Base-by-base conservation (phyloP, 2,888 invertebrate genomes). In the Philereme vetulata region DNA sequence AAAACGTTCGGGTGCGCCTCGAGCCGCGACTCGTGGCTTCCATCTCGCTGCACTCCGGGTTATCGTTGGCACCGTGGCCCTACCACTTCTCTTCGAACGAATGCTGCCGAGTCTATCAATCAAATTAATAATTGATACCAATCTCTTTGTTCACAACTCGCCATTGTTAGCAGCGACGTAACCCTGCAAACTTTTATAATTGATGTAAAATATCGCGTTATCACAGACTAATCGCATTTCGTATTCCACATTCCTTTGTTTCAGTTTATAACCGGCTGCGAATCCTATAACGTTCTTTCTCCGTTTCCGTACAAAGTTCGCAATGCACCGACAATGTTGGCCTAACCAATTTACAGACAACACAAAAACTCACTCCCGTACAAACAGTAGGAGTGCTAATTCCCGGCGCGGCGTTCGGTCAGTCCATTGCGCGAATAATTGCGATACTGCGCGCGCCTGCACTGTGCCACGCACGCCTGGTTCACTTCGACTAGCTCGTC, bases 291-390 rank as follows among this genome's bases (percentile, higher is more conserved):
- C 38, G 5, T 6, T 43, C 10, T 7, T 10, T 21, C 21, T 21
- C 11, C 42, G 11, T 43, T 4, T 38, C 1, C 38, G 5, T 8
- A 42, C 47, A 51, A 9, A 35, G 44, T 56, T 50, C 10, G 35
- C 42, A 48, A 43, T 48, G 33, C 47, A 2, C 54, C 3, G 45
- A 51, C 50, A 60, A 55, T 58, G 59, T 55, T 51, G 60, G 46
- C 46, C 44, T 45, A 53, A 45, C 51, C 51, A 51, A 60, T 51
- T 48, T 51, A 50, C 50, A n/a, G n/a, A n/a, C 36, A 47, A 47
- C 55, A 60, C 55, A 56, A 60, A 56, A 59, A 59, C 53, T 59
- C 44, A 47, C 47, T 59, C 34, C 4, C 21, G 7, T 21, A 21
- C 59, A 54, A 45, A 43, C 35, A 42, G 52, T 53, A 52, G 45